Base-by-base conservation (phyloP, 2,888 invertebrate genomes). In the Dicyrtomina minuta region DNA sequence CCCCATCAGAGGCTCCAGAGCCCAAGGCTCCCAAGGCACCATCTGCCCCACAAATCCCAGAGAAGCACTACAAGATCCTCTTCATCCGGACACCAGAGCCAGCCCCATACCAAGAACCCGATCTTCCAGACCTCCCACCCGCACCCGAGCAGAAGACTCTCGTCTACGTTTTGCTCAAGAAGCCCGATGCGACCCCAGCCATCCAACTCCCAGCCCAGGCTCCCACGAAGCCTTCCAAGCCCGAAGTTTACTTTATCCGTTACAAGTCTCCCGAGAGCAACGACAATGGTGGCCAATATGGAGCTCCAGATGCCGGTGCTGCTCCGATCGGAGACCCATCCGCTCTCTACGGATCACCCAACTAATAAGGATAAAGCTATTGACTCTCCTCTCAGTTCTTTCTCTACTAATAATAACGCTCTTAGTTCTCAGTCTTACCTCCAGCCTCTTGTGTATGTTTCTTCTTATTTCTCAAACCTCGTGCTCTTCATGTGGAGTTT, bases 151-250 rank as follows among this genome's bases (percentile, higher is more conserved):
- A 70, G 44, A 75, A 75, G 72, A 77, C 77, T 12, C 15, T 75
- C 15, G 74, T 77, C 12, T 77, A 77, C 66, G 75, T 77, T 26
- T 66, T 77, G 15, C 72, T 76, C 39, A 73, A 75, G 58, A 75
- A 75, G 46, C 73, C 75, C 15, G 69, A 64, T 41, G 58, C 64
- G n/a, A 66, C 67, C 44, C 71, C 71, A 24, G 71, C 74, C 26
- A 89, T 92, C 82, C 84, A 86, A 79, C 87, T 92, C 78, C 91
- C 91, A 56, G 88, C 89, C 15, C 85, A 88, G 13, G 87, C 88
- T 1, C 91, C 92, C 58, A 91, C 91, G 62, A 90, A 90, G 80
- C 92, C 92, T 75, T 88, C 90, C 82, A 92, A 92, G 85, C 92
- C 92, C 71, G 92, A 92, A 84, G 92, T 78, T 33, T 78, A 76